Evolutionary conservation across 2,797 vertebrate species (phyloP).

Genomic region (Anableps anableps): DNA sequence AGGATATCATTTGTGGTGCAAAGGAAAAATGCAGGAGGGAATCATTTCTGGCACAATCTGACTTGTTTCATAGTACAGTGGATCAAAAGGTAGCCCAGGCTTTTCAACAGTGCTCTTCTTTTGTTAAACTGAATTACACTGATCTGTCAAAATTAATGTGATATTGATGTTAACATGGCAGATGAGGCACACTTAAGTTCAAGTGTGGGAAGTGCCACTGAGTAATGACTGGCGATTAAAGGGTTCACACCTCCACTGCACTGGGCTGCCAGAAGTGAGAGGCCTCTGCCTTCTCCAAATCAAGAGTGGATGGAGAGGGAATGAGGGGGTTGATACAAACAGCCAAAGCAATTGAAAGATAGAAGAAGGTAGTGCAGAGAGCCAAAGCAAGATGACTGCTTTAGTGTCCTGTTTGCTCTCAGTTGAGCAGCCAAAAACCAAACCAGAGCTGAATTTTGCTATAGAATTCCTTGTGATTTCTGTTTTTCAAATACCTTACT

Average conservation of each 20-base stretch:
- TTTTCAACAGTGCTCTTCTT: neutral
- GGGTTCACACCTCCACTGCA: slow-evolving; percentile 61
- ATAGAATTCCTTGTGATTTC: slow-evolving; percentile 6
- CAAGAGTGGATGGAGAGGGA: slow-evolving; percentile 27
- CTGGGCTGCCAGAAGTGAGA: slow-evolving; percentile 30
- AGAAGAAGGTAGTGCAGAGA: slow-evolving; percentile 25
- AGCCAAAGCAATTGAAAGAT: slow-evolving; percentile 36
- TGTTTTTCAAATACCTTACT: slow-evolving; percentile 10
- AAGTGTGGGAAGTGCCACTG: slow-evolving; percentile 49
- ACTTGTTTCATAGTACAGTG: neutral
- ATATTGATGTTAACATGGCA: slow-evolving; percentile 45
- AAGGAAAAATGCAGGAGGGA: neutral
- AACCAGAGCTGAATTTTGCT: slow-evolving; percentile 40
- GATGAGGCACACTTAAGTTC: slow-evolving; percentile 29
- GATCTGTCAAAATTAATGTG: slow-evolving; percentile 41
- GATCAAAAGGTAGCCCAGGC: neutral
- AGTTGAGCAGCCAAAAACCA: slow-evolving; percentile 54
- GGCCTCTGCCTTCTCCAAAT: slow-evolving; percentile 16
- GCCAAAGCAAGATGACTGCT: slow-evolving; percentile 28
- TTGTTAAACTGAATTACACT: neutral
- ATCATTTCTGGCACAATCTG: neutral
- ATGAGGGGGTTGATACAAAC: slow-evolving; percentile 4
- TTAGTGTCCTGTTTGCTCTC: slow-evolving; percentile 26
- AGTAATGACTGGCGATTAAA: slow-evolving; percentile 59
- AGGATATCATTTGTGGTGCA: neutral